Base-by-base conservation (phyloP, 2,888 invertebrate genomes). In the Deilephila porcellus region DNA sequence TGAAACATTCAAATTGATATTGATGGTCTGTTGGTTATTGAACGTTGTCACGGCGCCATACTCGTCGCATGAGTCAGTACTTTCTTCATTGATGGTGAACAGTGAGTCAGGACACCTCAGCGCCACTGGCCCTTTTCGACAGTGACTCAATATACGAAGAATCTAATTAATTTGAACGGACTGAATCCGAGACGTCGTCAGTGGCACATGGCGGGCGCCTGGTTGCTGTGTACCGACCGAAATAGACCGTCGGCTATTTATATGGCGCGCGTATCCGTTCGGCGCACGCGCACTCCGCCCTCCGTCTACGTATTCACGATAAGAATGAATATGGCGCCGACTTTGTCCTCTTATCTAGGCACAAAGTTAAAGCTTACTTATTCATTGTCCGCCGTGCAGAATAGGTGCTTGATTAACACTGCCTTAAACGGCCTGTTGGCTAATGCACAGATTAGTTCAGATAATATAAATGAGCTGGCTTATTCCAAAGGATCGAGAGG, bases 191-290 rank as follows among this genome's bases (percentile, higher is more conserved):
- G 91, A 89, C 88, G 86, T 85, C 83, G 81, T 81, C 86, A 83
- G 87, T 85, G 88, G 92, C 93, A 93, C 90, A 93, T 93, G 93
- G 92, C 91, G 87, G 88, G 87, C 87, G 89, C 90, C 90, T 87
- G 89, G 88, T 86, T 88, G 88, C 89, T 88, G 88, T 86, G 88
- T 87, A 87, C 86, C 83, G 89, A 89, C 92, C 76, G 86, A 94
- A 94, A 94, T 94, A 94, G 92, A 90, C 82, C 84, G 83, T 82
- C 82, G 84, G 88, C 91, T 94, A 94, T 93, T 93, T 93, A 93
- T 93, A 93, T 82, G 83, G 83, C 82, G 83, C 84, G 87, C 89
- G 91, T 92, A 93, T 93, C 93, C 93, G 93, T 89, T 86, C 86
- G 81, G 90, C 90, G 92, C 92, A 89, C 91, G 93, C 92, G 91